Evolutionary conservation across 2,797 vertebrate species (phyloP), one percentile per base, ranked within the genome.

Genomic region (Perodicticus potto): DNA sequence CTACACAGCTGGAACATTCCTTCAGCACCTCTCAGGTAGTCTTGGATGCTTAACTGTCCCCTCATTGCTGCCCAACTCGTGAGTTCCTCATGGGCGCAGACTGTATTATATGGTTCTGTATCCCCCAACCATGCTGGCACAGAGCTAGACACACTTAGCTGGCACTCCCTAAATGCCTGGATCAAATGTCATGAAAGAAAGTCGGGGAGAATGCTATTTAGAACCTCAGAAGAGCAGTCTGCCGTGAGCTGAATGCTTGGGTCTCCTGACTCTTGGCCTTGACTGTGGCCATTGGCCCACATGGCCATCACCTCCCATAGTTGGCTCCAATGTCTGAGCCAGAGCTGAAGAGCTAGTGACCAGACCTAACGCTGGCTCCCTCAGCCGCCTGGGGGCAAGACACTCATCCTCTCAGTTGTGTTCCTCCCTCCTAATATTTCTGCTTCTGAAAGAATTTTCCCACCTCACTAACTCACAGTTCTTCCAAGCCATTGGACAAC

Each of bases 401-500:
- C 77, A 25, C n/a, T n/a, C 23, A 69, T 0, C 32, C 32, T 59
- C 3, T 43, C 1, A 2, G 57, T 25, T 32, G 63, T 2, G 0
- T 45, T 80, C 32, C 49, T 70, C 49, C 16, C 2, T 7, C 12
- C 65, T 7, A 27, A 17, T 5, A 25, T 40, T 78, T 91, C 76
- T 55, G 61, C 63, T 86, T 53, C 20, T 1, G 23, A 67, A 53
- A 80, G 45, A 23, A 59, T 4, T 8, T 77, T 32, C 61, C 69
- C n/a, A 43, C 59, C 76, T 77, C 25, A 2, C n/a, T 16, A 16
- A n/a, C 65, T 94, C 84, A 73, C 10, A 23, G n/a, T 25, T 63
- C 27, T 2, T 0, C 1, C 14, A 25, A 37, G 40, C 67, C 23
- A 27, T 0, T 8, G 0, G 3, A 40, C 37, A 70, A 25, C 20